These are phyloP conservation scores for Cryptocheilus praepositus DNA, from an alignment of 2,888 invertebrate genomes.

Conservation along the genomic window DNA sequence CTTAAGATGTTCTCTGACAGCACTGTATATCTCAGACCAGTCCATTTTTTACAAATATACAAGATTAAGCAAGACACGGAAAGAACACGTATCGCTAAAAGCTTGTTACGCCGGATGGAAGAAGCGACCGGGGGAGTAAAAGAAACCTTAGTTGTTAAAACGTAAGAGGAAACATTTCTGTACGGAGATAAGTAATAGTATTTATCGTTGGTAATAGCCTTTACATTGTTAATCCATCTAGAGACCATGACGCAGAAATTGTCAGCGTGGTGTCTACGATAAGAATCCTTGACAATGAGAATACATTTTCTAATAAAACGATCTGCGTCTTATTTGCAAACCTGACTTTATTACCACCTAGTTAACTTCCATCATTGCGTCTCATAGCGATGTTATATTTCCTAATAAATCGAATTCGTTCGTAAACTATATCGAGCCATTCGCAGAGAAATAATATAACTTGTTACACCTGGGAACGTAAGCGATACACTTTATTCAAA, in stretches of 20 bases:
- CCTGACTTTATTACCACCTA: background rate
- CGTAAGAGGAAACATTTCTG: no score
- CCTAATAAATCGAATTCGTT: no score
- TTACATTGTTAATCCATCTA: slow-evolving; percentile 63
- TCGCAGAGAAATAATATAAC: slow-evolving; percentile 32
- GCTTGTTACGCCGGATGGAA: no score
- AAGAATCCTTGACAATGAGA: slow-evolving; percentile 57
- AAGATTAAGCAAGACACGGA: slow-evolving; percentile 28
- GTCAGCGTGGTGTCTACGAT: slow-evolving; percentile 62
- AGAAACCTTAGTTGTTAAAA: background rate
- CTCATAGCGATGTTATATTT: no score
- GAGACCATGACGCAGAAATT: slow-evolving; percentile 62
- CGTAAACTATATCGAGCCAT: background rate
- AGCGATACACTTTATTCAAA: slow-evolving; percentile 8
- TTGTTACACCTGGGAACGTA: slow-evolving; percentile 22
- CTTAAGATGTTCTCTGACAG: slow-evolving; percentile 1
- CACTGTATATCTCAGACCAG: slow-evolving; percentile 10
- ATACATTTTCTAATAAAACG: slow-evolving; percentile 59
- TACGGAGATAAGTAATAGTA: background rate
- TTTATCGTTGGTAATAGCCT: slow-evolving; percentile 40
- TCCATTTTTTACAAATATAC: slow-evolving; percentile 31
- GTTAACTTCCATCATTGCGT: no score
- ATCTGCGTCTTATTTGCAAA: background rate
- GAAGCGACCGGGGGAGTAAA: background rate
- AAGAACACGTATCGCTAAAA: no score